phyloP scores from a whole-genome alignment of 2,113 vertebrate genomes.

The Dromaius novaehollandiae region DNA sequence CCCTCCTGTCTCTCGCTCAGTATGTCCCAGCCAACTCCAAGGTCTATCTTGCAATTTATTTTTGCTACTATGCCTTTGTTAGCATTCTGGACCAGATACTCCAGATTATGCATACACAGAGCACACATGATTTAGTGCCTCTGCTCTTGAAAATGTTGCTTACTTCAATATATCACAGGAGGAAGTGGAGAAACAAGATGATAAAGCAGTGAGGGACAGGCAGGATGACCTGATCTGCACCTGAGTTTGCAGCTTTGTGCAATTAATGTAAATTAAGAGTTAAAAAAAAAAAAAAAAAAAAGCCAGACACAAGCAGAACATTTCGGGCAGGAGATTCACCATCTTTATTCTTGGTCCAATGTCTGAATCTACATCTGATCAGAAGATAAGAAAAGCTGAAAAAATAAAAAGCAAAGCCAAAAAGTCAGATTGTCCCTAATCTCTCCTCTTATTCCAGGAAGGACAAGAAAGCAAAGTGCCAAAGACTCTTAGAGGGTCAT shows the following conservation, averaged over 20 bases:
- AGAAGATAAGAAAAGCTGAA: not conserved
- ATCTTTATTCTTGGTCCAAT: not conserved
- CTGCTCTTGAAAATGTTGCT: not conserved
- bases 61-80: not conserved
- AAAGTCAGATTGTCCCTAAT: not conserved
- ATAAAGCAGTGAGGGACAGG: conserved; percentile 15
- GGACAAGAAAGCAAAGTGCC: not conserved
- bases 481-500: accelerated
- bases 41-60: not conserved
- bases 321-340: not conserved
- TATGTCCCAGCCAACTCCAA: not conserved
- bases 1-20: not conserved
- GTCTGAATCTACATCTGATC: not conserved
- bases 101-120: not conserved
- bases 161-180: not conserved
- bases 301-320: not conserved
- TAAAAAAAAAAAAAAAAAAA: too few relatives aligned
- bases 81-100: not conserved
- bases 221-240: conserved; percentile 2
- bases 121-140: conserved; percentile 13
- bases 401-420: not conserved
- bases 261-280: not conserved
- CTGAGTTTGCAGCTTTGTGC: not conserved
- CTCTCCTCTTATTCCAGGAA: not conserved
- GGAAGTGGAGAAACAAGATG: conserved; percentile 28